Evolutionary conservation across 2,797 vertebrate species (phyloP).

Genomic region (Streptopelia turtur): DNA sequence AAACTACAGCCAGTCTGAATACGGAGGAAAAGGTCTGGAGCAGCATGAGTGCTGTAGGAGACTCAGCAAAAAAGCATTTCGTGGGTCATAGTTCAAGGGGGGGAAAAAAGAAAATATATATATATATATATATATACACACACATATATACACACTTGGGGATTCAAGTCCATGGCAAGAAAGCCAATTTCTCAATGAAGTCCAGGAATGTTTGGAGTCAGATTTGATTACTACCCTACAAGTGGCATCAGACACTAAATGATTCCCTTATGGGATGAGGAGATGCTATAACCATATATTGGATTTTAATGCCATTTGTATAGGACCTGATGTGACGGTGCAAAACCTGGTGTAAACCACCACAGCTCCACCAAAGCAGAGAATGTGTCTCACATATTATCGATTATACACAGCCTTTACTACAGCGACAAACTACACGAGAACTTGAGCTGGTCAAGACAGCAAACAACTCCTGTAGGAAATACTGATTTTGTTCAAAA

Average conservation of each 20-base stretch:
- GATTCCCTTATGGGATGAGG: background rate
- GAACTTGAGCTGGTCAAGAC: background rate
- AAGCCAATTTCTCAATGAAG: background rate
- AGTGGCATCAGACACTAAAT: background rate
- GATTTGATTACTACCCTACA: too few species aligned
- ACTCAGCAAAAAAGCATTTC: background rate
- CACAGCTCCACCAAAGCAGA: background rate
- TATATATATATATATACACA: fast-evolving
- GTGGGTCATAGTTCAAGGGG: background rate
- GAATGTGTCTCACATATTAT: fast-evolving
- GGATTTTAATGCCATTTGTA: background rate
- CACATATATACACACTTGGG: background rate
- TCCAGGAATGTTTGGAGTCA: background rate
- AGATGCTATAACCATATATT: background rate
- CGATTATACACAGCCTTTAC: fast-evolving
- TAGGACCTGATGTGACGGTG: background rate
- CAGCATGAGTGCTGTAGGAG: background rate
- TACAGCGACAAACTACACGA: fast-evolving
- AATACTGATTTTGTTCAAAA: background rate
- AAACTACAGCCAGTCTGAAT: background rate
- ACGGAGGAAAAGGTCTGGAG: background rate
- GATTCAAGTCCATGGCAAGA: background rate
- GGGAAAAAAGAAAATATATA: too few species aligned
- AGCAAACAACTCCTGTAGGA: background rate
- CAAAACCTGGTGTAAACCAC: background rate